Evolutionary conservation across 2,113 vertebrate genomes (phyloP).

Genomic region (Psittacus erithacus): DNA sequence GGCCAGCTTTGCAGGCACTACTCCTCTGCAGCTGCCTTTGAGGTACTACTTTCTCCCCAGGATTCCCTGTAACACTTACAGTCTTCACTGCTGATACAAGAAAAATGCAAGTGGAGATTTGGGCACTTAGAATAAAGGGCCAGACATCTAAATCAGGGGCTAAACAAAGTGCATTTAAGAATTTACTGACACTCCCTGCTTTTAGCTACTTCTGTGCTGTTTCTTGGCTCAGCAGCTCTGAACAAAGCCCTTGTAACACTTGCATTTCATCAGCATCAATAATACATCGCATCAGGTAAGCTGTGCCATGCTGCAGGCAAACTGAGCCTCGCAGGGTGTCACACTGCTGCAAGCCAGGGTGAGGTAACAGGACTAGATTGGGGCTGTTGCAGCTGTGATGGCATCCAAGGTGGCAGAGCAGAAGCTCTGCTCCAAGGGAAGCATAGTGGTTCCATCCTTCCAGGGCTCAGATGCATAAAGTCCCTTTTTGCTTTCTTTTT

Average conservation of each 20-base stretch:
- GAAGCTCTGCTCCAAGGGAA: not conserved
- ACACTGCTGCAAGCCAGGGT: not conserved
- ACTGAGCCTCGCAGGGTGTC: not conserved
- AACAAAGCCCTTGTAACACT: slow-evolving; percentile 12
- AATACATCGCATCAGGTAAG: not conserved
- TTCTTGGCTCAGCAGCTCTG: not conserved
- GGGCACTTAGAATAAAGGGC: not conserved
- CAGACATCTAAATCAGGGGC: not conserved
- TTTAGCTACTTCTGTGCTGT: not conserved
- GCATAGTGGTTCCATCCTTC: not conserved
- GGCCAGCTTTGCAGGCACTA: not conserved
- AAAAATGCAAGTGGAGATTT: not conserved
- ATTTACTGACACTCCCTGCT: slow-evolving; percentile 23
- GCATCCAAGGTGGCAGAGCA: not conserved
- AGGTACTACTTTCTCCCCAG: not conserved
- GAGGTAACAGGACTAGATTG: not conserved
- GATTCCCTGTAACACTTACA: not conserved
- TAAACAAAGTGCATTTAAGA: not conserved
- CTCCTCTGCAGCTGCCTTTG: not conserved
- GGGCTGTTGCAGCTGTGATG: not conserved
- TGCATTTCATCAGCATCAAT: not conserved
- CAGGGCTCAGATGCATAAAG: not conserved
- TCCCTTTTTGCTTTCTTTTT: not conserved
- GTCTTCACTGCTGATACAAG: not conserved
- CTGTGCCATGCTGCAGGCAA: not conserved